Percentiles rank a stretch among this genome's conserved stretches.
These are phyloP conservation scores for Pterois miles DNA, from an alignment of 2,797 vertebrate genomes.

Conservation along the genomic window DNA sequence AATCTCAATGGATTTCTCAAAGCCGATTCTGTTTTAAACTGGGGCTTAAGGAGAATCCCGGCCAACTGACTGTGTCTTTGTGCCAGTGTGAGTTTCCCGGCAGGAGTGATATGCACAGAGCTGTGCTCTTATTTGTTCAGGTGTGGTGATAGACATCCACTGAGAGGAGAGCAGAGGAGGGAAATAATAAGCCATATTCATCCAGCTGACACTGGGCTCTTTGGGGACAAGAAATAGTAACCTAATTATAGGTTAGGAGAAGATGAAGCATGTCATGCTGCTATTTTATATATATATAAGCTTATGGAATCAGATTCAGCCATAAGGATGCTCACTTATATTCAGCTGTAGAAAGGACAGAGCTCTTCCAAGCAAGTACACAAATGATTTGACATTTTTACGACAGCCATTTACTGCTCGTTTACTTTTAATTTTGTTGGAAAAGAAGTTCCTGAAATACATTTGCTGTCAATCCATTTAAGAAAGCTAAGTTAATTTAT, in stretches of 20 bases:
- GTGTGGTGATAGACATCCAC: conserved; percentile 62
- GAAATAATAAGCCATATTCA: conserved; percentile 63
- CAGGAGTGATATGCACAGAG: conserved; percentile 44
- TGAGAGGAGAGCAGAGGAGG: conserved; percentile 42
- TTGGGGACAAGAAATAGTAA: conserved; percentile 50
- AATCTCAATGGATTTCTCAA: conserved; percentile 15
- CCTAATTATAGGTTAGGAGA: conserved; percentile 61
- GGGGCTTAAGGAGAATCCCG: conserved; percentile 41
- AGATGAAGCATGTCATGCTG: conserved; percentile 44
- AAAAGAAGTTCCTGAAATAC: background rate
- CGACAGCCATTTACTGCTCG: background rate
- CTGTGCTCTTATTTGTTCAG: conserved; percentile 63
- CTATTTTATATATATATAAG: conserved; percentile 36
- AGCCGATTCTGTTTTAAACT: conserved; percentile 36
- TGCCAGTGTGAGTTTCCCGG: conserved; percentile 35
- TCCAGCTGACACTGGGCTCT: conserved; percentile 55
- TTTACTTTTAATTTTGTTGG: background rate
- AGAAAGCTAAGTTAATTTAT: background rate
- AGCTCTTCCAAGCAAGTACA: background rate
- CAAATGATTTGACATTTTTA: conserved; percentile 7
- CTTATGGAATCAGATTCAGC: conserved; percentile 43
- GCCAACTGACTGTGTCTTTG: conserved; percentile 48
- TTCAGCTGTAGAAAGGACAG: conserved; percentile 5
- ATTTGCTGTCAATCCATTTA: background rate
- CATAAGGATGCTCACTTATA: conserved; percentile 31